Conservation (phyloP, 2,888 invertebrate genomes). For the Archips crataeganus region DNA sequence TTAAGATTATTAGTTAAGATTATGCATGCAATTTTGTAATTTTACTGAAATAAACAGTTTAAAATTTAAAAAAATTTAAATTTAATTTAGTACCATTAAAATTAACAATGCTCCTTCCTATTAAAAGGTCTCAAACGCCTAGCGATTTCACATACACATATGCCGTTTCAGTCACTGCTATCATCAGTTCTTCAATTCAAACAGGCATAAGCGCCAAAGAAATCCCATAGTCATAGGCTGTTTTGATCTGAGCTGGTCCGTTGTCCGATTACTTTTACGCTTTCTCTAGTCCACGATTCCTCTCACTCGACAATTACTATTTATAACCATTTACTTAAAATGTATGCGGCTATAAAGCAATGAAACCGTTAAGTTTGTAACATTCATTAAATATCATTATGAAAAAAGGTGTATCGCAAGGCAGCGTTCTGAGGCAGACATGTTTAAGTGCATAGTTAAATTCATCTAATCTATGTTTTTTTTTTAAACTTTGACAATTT, state of each 20-base stretch:
- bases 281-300: conserved; percentile 18
- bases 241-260: not conserved
- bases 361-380: not conserved
- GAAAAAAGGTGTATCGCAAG: not conserved
- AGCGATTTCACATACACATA: not conserved
- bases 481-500: too few relatives aligned
- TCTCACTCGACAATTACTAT: conserved; percentile 9
- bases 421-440: too few relatives aligned
- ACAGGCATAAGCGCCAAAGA: not conserved
- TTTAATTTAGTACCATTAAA: not conserved
- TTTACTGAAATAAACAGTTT: too few relatives aligned
- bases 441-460: too few relatives aligned
- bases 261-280: conserved; percentile 31
- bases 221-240: not conserved
- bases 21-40: too few relatives aligned
- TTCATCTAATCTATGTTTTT: too few relatives aligned
- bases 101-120: not conserved
- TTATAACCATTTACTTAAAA: conserved; percentile 15
- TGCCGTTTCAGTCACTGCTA: too few relatives aligned
- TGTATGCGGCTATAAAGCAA: not conserved
- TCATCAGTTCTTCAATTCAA: not conserved
- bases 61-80: too few relatives aligned
- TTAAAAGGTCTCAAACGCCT: not conserved
- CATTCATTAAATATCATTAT: not conserved
- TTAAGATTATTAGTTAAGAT: too few relatives aligned